Percentiles rank a stretch among this genome's conserved stretches.
Conservation (phyloP, 53 echinoderm and acorn worm genomes). For the Patiria pectinifera region DNA sequence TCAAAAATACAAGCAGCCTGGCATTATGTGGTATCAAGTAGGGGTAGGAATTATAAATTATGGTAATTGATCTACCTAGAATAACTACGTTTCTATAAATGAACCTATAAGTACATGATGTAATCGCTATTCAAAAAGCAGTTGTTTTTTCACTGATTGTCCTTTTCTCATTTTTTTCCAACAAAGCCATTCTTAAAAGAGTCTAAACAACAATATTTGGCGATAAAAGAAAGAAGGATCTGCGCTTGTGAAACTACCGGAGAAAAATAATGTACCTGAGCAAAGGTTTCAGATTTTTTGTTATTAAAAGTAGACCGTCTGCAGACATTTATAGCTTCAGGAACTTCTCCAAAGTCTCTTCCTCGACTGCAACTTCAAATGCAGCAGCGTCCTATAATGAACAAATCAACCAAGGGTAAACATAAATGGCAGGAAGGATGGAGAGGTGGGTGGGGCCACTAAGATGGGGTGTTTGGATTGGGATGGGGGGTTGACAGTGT, state of each 20-base stretch:
- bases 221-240: neutral
- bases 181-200: neutral
- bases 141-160: neutral
- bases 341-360: slow-evolving; percentile 70
- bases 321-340: slow-evolving; percentile 34
- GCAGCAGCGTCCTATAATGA: slow-evolving; percentile 56
- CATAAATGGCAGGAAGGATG: neutral
- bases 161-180: neutral
- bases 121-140: neutral
- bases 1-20: no score
- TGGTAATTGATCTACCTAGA: neutral
- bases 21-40: no score
- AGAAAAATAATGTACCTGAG: neutral
- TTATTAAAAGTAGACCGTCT: neutral
- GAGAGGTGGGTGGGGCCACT: no score
- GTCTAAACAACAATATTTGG: neutral
- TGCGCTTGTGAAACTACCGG: no score
- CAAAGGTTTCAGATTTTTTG: neutral
- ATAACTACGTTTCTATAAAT: neutral
- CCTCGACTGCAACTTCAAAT: slow-evolving; percentile 80
- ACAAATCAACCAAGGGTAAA: neutral
- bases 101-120: neutral
- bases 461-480: no score
- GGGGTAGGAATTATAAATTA: neutral
- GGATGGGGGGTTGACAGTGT: no score